These are phyloP conservation scores for Coilia nasus DNA, from an alignment of 2,797 vertebrate species.

Conservation along the genomic window DNA sequence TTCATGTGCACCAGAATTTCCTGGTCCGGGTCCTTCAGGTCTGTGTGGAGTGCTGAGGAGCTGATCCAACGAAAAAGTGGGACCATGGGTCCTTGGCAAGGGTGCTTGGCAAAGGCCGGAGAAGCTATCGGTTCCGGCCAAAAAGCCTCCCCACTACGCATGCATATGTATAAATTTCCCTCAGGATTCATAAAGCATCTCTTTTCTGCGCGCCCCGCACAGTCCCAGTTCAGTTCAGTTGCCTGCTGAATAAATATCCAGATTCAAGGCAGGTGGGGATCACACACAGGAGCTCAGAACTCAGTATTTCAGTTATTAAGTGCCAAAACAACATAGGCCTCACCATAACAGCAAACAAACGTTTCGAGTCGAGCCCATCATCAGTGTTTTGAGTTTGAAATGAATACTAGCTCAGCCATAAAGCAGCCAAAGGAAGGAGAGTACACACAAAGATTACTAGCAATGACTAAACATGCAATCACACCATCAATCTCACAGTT, in stretches of 20 bases:
- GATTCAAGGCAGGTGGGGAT: too few relatives aligned
- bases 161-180: not conserved
- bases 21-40: not conserved
- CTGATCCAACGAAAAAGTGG: not conserved
- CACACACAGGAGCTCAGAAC: too few relatives aligned
- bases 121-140: not conserved
- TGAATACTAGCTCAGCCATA: too few relatives aligned
- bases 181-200: not conserved
- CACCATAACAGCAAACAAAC: too few relatives aligned
- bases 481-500: too few relatives aligned
- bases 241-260: not conserved
- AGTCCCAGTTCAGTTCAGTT: not conserved
- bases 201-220: not conserved
- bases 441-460: too few relatives aligned
- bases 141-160: not conserved
- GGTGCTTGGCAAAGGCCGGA: not conserved
- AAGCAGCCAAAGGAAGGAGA: too few relatives aligned
- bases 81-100: not conserved
- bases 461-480: too few relatives aligned
- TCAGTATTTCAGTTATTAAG: too few relatives aligned
- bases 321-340: too few relatives aligned
- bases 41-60: not conserved
- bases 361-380: too few relatives aligned
- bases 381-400: too few relatives aligned
- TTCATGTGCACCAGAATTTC: not conserved